Conservation (phyloP, 2,797 vertebrate species). For the Phoeniculus purpureus region DNA sequence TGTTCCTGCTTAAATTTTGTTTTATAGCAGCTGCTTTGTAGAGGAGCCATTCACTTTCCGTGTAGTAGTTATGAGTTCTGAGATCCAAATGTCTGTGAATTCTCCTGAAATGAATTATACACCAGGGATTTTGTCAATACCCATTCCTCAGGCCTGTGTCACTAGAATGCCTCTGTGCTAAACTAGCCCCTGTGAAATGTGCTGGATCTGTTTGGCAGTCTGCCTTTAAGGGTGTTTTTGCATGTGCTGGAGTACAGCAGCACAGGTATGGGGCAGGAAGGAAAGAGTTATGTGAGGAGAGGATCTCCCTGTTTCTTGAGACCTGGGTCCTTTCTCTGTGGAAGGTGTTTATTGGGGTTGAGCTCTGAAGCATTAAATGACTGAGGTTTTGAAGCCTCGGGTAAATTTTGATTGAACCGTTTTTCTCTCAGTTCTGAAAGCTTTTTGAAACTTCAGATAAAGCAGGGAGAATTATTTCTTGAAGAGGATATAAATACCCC, state of each 20-base stretch:
- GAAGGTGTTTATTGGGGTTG: not conserved
- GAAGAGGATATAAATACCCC: not conserved
- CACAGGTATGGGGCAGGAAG: not conserved
- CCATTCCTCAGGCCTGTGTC: not conserved
- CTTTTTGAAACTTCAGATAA: constrained; percentile 4
- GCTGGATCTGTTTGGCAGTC: constrained; percentile 9
- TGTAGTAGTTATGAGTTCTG: not conserved
- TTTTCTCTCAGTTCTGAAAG: not conserved
- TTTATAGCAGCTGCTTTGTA: not conserved
- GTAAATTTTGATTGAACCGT: not conserved
- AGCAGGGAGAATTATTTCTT: not conserved
- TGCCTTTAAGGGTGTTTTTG: not conserved
- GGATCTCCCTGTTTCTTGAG: not conserved
- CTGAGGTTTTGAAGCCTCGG: not conserved
- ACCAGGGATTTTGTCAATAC: constrained; percentile 3
- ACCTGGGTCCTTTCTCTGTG: not conserved
- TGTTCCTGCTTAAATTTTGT: constrained; percentile 39
- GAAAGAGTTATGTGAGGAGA: not conserved
- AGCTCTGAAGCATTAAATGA: not conserved
- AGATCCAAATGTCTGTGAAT: constrained; percentile 51
- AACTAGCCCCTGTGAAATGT: not conserved
- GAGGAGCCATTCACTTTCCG: not conserved
- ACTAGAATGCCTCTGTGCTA: not conserved
- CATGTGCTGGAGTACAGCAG: not conserved
- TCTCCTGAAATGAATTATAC: constrained; percentile 42